Evolutionary conservation across 2,797 vertebrate species (phyloP), one percentile per base, ranked within the genome.

Genomic region (Iguana delicatissima): DNA sequence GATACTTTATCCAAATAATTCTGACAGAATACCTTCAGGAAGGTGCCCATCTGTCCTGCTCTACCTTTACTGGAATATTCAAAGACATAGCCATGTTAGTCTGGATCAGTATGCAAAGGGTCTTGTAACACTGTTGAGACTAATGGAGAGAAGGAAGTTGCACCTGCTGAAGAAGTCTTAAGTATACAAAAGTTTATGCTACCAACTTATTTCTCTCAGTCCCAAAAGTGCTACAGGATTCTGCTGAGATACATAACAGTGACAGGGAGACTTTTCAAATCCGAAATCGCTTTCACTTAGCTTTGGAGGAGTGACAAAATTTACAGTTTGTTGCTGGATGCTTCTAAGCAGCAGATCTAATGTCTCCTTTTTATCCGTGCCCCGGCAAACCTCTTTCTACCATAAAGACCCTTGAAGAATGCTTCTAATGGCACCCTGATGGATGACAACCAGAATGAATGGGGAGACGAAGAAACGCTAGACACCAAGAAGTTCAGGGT

Each of bases 391-490:
- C 4, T 22, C n/a, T 89, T 86, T 22, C 16, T 57, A 0, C 90
- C 87, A 0, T 85, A 10, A 26, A 7, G 99, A 97, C 99, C 99
- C 85, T 96, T 99, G 95, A 99, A 99, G 96, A 99, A 98, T 93
- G 96, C 97, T 73, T 99, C 98, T 0, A 99, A 99, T 0, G 98
- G 99, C 87, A 99, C 98, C 0, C 97, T 99, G 92, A 99, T 99
- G 98, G 99, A 99, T 4, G 99, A 99, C 97, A 98, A 98, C 93
- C 99, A 99, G 94, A 99, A 98, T 0, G 98, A 99, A 87, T 99
- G 99, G 99, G 98, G 97, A 5, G 99, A 99, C 0, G 99, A 99
- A 24, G 98, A 98, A 91, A 96, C 97, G 0, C 96, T 98, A 5
- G 98, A 99, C 92, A 97, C 97, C 80, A 99, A 99, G 95, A 98